Base-by-base conservation (phyloP, 2,888 invertebrate genomes). In the Stegophylla sp. region DNA sequence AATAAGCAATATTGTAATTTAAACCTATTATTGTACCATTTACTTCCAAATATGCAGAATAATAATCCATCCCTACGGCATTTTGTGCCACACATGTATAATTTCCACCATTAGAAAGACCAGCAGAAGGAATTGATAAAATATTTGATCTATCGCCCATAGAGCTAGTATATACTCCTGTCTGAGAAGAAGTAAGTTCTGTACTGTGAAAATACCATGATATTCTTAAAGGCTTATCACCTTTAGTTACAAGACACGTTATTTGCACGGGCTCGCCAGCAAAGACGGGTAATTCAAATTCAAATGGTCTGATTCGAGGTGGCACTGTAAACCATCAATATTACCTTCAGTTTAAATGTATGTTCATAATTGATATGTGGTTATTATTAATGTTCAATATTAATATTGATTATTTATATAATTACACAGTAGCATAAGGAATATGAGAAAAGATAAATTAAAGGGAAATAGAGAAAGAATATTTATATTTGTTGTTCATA, bases 211-310 rank as follows among this genome's bases (percentile, higher is more conserved):
- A 79, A 61, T 79, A 79, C 79, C 79, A 79, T 73, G 89, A 89
- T 82, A 95, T 91, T 84, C 89, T 89, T 82, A 95, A 89, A 76
- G 93, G 93, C 83, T 88, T 86, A 86, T 93, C 93, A 81, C 93
- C 92, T 86, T 91, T 91, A 71, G 89, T 89, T 83, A 91, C 89
- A 84, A 90, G 89, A 87, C 92, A 92, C 82, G 86, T 88, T 84
- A 91, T 88, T 84, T 90, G 90, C 83, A 90, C 89, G 84, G 90
- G 89, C 85, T 91, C 91, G 74, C 91, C 91, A 84, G 90, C 90
- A 86, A 89, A 89, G 82, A 91, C 88, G 83, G 90, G 89, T 86
- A 90, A 90, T 66, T 85, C 85, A 81, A 85, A 83, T 74, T 84
- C 82, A 81, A 86, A 92, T 90, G 91, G 91, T 85, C 89, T 88